Evolutionary conservation across 2,888 invertebrate species (phyloP), one percentile per base, ranked within the genome.

Genomic region (Elysia crispata): DNA sequence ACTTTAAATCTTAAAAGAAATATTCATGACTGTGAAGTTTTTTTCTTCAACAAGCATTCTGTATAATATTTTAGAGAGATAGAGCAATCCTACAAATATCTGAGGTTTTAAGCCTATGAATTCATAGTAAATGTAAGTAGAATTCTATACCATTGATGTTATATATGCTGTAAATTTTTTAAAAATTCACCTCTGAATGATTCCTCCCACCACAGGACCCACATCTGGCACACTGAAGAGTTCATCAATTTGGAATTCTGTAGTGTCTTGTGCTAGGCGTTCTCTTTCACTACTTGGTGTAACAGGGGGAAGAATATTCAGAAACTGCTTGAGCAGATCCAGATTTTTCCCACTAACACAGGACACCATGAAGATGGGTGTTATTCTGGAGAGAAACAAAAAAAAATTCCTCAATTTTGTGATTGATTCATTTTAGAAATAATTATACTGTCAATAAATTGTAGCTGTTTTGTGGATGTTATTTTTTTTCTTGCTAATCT

Each of bases 191-290:
- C 89, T 88, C 70, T 89, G 90, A 60, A 91, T 85, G 25, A 89
- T 88, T 15, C 91, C 91, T 18, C 90, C 88, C 5, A 89, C 90
- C 11, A 92, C 90, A 67, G 86, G 86, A 13, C 91, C 92, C 11
- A 91, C 91, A 60, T 87, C 89, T 11, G 92, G 92, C 30, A 94
- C 92, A 76, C 88, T 89, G 87, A 92, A 94, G 41, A 93, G 96
- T 93, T 98, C 98, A 91, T 99, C 98, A 66, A 99, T 96, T 94
- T 98, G 97, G 92, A 98, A 98, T 49, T 91, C 90, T 31, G 90
- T 86, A 77, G 88, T 87, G 84, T 94, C 94, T 90, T 95, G 95
- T 87, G 95, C 95, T n/a, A 95, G 91, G 50, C 94, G 93, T 89
- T 95, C 95, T 83, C 95, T 94, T 88, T 96, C 95, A 76, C 94